These are phyloP conservation scores for Frankliniella fusca DNA, from an alignment of 2,888 invertebrate genomes.

Conservation along the genomic window DNA sequence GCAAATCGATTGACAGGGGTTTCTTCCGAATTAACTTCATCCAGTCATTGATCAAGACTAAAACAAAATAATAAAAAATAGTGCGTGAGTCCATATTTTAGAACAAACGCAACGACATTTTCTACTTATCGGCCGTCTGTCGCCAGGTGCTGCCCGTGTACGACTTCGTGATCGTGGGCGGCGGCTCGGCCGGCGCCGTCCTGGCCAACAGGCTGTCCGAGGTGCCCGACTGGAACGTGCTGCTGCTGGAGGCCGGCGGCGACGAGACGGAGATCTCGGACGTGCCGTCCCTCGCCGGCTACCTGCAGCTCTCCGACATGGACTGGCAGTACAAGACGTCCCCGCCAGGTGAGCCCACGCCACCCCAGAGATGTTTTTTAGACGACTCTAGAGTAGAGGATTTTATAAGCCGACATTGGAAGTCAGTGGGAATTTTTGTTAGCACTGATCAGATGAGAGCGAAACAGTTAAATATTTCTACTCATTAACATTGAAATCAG, in stretches of 20 bases:
- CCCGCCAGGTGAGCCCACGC: conserved; percentile 55
- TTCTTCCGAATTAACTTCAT: too few species aligned
- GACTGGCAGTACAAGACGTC: conserved; percentile 89
- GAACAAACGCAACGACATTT: not conserved
- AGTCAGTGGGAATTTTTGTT: too few species aligned
- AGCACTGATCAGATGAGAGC: too few species aligned
- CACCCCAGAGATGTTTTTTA: conserved; percentile 42
- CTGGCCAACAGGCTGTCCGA: conserved; percentile 80
- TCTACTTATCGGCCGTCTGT: not conserved
- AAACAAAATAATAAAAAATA: too few species aligned
- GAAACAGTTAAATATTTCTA: too few species aligned
- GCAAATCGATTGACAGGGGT: too few species aligned
- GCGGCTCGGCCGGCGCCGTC: conserved; percentile 85
- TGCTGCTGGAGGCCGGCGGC: conserved; percentile 73
- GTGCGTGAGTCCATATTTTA: too few species aligned
- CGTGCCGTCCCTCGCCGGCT: conserved; percentile 78
- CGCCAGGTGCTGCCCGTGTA: conserved; percentile 68
- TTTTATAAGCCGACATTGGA: too few species aligned
- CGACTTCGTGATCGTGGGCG: conserved; percentile 83
- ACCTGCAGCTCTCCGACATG: conserved; percentile 76
- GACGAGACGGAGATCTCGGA: conserved; percentile 87
- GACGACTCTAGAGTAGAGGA: too few species aligned
- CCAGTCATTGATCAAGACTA: too few species aligned
- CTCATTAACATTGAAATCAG: too few species aligned
- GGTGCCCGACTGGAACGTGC: conserved; percentile 73